Evolutionary conservation across 1,140 invertebrate species (phyloP), one percentile per base, ranked within the genome.

Genomic region (Eupristina koningsbergeri): DNA sequence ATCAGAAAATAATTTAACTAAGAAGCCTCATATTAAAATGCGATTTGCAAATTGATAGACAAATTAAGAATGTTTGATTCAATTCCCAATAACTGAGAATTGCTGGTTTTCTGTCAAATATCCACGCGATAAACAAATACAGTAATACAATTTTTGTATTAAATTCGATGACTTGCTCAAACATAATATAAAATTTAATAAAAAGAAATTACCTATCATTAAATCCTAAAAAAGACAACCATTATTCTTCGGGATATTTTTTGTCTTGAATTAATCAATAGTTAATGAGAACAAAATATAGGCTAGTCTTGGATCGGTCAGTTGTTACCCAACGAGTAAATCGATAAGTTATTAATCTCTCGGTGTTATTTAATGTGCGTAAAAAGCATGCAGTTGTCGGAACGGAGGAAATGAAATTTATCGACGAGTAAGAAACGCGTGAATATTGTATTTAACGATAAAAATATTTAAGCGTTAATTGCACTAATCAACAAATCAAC

Each of bases 311-410:
- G 19, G 34, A 34, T 67, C 9, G 50, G 7, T 53, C 17, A 17
- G 50, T 53, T 53, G 50, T 53, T 67, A 11, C 64, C 11, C 29
- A 67, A 67, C 31, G 31, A 67, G 9, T 19, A 36, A 67, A 67
- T 67, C 64, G 31, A 67, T 36, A 67, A 36, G 15, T 36, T 67
- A 67, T 67, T 67, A 67, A 67, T 67, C 64, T 39, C 9, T 29
- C 22, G 31, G 34, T 8, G 15, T 7, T 67, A 39, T 67, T 67
- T 34, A 36, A 67, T 19, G 5, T 1, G 5, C 34, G 3, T 58
- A 58, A 58, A 26, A 13, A 58, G 13, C 53, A 13, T 22, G 53
- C 22, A 58, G 19, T 67, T 22, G 34, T 8, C 31, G 34, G 3
- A 31, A 36, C 22, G 34, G 11, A 34, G 31, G 34, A 39, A 67